phyloP scores from a whole-genome alignment of 1,140 invertebrate species.

The Drosophila nasuta region DNA sequence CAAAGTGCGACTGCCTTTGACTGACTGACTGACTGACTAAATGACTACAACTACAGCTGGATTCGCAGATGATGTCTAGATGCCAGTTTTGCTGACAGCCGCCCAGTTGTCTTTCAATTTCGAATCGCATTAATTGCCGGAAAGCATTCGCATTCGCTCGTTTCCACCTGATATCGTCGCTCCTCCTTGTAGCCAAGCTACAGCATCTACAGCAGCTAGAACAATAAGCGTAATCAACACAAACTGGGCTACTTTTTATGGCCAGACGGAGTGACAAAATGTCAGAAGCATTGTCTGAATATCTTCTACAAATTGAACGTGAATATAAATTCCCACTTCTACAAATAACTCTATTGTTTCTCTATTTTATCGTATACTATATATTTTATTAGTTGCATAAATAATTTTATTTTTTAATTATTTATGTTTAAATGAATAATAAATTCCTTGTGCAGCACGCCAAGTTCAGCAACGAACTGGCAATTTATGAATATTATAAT shows the following conservation, averaged over 20 bases:
- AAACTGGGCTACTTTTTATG: background rate
- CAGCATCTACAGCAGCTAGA: background rate
- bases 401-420: no score
- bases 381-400: no score
- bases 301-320: no score
- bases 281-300: no score
- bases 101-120: conserved; percentile 8
- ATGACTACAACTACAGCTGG: background rate
- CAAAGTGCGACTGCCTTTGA: conserved; percentile 15
- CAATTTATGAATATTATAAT: no score
- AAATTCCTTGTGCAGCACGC: no score
- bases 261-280: no score
- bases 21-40: background rate
- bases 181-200: background rate
- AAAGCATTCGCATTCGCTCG: conserved; percentile 4
- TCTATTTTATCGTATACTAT: no score
- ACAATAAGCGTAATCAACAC: background rate
- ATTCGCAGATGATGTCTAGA: conserved; percentile 4
- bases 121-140: conserved; percentile 7
- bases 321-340: no score
- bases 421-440: no score
- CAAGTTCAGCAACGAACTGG: no score
- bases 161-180: background rate
- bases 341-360: no score
- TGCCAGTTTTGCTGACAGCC: background rate